Evolutionary conservation across 2,888 invertebrate species (phyloP).

Genomic region (Drosophila austrosaltans): DNA sequence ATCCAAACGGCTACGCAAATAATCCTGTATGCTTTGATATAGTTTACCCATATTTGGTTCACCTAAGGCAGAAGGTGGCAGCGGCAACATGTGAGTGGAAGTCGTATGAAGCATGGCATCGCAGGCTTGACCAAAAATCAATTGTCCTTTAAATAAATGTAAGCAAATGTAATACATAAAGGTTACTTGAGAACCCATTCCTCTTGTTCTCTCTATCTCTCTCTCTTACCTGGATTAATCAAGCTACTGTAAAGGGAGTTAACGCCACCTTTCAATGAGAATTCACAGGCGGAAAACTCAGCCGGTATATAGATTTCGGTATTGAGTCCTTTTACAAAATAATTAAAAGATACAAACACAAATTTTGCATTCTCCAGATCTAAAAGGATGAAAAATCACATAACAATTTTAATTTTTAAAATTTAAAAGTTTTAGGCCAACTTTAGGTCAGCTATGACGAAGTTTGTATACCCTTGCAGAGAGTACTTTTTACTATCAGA

Average conservation of each 20-base stretch:
- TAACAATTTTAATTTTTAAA: too few species aligned
- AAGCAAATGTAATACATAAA: neutral
- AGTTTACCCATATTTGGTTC: slow-evolving; percentile 78
- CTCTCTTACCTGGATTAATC: slow-evolving; percentile 82
- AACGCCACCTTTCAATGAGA: slow-evolving; percentile 84
- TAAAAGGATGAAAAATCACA: slow-evolving; percentile 25
- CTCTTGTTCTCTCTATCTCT: neutral
- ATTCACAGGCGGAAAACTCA: slow-evolving; percentile 84
- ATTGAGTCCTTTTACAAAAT: slow-evolving; percentile 71
- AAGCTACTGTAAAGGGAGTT: slow-evolving; percentile 81
- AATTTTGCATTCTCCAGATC: slow-evolving; percentile 74
- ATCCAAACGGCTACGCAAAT: slow-evolving; percentile 71
- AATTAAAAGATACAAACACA: slow-evolving; percentile 79
- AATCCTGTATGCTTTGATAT: slow-evolving; percentile 82
- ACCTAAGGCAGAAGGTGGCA: slow-evolving; percentile 82
- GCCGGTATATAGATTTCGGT: slow-evolving; percentile 84
- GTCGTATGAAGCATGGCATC: slow-evolving; percentile 83
- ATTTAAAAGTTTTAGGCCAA: too few species aligned
- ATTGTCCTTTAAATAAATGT: slow-evolving; percentile 57
- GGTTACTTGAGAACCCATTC: neutral
- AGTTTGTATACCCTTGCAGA: too few species aligned
- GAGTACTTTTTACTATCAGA: too few species aligned
- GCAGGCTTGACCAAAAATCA: slow-evolving; percentile 83
- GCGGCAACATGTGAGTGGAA: slow-evolving; percentile 84
- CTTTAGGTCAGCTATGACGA: too few species aligned